Percentiles rank a stretch among this genome's conserved stretches.
These are phyloP conservation scores for Catharus bicknelli DNA, from an alignment of 2,113 vertebrate genomes.

Conservation along the genomic window DNA sequence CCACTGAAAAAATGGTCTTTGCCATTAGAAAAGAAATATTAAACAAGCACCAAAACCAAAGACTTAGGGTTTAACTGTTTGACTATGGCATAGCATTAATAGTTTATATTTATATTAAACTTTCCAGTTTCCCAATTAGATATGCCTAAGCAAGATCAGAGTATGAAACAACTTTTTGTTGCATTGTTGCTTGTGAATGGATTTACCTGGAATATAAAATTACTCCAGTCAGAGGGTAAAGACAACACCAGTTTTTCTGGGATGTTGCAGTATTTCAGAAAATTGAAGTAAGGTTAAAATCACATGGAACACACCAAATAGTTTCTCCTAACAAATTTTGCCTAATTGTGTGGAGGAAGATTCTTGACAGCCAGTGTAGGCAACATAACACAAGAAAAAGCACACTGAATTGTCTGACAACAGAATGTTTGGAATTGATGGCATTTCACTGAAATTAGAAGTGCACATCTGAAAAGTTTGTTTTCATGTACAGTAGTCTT, in stretches of 20 bases:
- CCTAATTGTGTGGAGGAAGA: not conserved
- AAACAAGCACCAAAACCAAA: not conserved
- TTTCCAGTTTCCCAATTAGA: not conserved
- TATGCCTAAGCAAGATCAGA: not conserved
- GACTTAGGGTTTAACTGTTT: not conserved
- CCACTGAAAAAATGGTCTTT: not conserved
- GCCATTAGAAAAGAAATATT: not conserved
- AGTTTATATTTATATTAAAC: not conserved
- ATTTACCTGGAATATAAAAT: not conserved
- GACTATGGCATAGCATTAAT: not conserved
- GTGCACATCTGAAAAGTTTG: not conserved
- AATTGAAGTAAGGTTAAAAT: not conserved
- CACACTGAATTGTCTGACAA: not conserved
- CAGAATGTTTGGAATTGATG: not conserved
- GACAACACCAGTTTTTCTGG: not conserved
- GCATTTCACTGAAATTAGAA: not conserved
- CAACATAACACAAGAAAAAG: not conserved
- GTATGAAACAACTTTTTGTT: not conserved
- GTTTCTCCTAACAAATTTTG: not conserved
- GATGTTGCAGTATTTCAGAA: not conserved
- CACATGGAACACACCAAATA: not conserved
- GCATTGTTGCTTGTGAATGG: not conserved
- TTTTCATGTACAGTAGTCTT: not conserved
- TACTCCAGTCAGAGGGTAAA: not conserved
- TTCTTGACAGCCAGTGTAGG: not conserved